Evolutionary conservation across 2,888 invertebrate species (phyloP), one percentile per base, ranked within the genome.

Genomic region (Apamea crenata): DNA sequence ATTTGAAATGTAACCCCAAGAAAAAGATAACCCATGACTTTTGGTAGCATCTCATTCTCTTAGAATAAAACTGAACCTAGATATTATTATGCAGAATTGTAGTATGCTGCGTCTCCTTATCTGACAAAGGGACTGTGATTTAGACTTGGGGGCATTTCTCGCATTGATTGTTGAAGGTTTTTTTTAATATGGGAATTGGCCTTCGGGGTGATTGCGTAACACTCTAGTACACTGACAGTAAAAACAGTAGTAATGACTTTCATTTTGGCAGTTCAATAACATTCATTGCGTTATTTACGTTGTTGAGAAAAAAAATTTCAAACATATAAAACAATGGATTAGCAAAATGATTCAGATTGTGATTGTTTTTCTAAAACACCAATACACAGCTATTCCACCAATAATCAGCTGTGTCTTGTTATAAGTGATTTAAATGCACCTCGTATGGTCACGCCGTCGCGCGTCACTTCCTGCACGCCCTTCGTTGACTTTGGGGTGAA

Each of bases 351-450:
- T 50, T 18, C 16, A 18, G 6, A 50, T 47, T 47, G 16, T 18
- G 18, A 50, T 18, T 6, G 16, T 18, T 14, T 50, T 50, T 36
- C 12, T 32, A 32, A 12, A 36, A 25, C 14, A 50, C 32, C 25
- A 36, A 29, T 21, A 50, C 7, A 6, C 5, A 75, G 18, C 12
- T 10, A 18, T n/a, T 61, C 73, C 71, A 68, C 61, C 47, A 47
- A n/a, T 4, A 85, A 78, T 84, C 71, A 82, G 76, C 82, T 77
- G 85, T 68, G 50, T 2, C 29, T 76, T 16, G 53, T 69, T 59
- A 12, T 56, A 56, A 82, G 63, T 76, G 70, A 85, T 84, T 76
- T 74, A 85, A 85, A 82, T 85, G 53, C 74, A 70, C 63, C 68
- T 76, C 70, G 67, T 61, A 1, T 10, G 32, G 84, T 78, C 69